Percentiles rank a stretch among this genome's conserved stretches.
These are phyloP conservation scores for Sebastiscus albofasciatus DNA, from an alignment of 2,797 vertebrate species.

Conservation along the genomic window DNA sequence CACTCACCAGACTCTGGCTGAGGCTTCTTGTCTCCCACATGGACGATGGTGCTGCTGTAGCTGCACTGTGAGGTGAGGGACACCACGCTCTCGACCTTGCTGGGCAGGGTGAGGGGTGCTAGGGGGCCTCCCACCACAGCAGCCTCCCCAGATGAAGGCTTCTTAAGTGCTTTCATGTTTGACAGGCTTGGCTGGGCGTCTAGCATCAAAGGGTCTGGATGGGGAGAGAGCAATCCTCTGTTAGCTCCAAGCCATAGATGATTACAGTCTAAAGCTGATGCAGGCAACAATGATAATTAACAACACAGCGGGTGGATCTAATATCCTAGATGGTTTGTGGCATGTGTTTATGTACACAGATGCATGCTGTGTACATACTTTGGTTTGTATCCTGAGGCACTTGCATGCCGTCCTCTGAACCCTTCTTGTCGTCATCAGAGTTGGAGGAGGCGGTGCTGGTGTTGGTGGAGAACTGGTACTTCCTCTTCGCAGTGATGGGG, in stretches of 20 bases:
- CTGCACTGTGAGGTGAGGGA: conserved; percentile 97
- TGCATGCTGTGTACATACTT: conserved; percentile 45
- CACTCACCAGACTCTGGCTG: conserved; percentile 90
- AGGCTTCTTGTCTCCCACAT: conserved; percentile 95
- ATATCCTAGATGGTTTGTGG: not conserved
- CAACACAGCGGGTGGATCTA: not conserved
- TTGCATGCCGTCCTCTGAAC: conserved; percentile 72
- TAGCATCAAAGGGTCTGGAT: conserved; percentile 69
- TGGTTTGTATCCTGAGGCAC: conserved; percentile 76
- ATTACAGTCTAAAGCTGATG: not conserved
- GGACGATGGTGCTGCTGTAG: conserved; percentile 98
- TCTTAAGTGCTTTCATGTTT: conserved; percentile 75
- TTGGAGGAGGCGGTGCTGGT: conserved; percentile 79
- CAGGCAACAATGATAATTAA: not conserved
- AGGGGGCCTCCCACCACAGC: conserved; percentile 77
- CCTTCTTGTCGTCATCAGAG: conserved; percentile 85
- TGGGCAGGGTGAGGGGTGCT: conserved; percentile 84
- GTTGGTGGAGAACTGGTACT: conserved; percentile 87
- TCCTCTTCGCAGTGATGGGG: conserved; percentile 90
- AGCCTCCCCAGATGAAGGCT: conserved; percentile 61
- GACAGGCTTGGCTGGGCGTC: conserved; percentile 72
- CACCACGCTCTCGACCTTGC: conserved; percentile 92
- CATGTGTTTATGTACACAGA: not conserved
- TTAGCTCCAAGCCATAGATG: conserved; percentile 11
- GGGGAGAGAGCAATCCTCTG: not conserved